Conservation (phyloP, 2,888 invertebrate genomes). For the Drosophila meridionalis region DNA sequence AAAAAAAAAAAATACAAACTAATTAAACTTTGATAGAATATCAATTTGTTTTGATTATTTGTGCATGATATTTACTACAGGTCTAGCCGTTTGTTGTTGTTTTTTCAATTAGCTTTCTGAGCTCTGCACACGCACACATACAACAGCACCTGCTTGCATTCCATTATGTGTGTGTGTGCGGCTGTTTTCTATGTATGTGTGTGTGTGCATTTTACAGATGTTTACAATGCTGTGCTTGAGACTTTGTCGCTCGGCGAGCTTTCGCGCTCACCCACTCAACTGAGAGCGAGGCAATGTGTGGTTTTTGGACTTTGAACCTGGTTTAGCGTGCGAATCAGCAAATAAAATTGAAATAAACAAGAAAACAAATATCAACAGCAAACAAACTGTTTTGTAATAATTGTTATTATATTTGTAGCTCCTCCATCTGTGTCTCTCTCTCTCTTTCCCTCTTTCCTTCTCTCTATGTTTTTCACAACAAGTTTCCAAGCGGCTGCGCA, state of each 20-base stretch:
- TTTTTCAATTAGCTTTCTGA: conserved; percentile 44
- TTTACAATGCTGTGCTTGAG: conserved; percentile 40
- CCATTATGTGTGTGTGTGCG: conserved; percentile 22
- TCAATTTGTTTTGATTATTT: conserved; percentile 19
- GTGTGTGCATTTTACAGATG: conserved; percentile 51
- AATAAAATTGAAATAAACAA: conserved; percentile 43
- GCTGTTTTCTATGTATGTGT: conserved; percentile 16
- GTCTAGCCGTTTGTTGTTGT: conserved; percentile 44
- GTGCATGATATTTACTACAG: conserved; percentile 41
- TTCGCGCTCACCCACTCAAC: conserved; percentile 53
- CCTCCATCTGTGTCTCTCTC: neutral
- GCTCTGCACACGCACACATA: conserved; percentile 26
- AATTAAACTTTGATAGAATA: conserved; percentile 20
- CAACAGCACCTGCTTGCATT: conserved; percentile 50
- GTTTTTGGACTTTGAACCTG: conserved; percentile 72
- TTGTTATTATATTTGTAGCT: conserved; percentile 28
- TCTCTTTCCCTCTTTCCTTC: conserved; percentile 13
- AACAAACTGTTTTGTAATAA: conserved; percentile 58
- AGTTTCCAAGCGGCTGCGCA: conserved; percentile 44
- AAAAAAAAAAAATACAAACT: conserved; percentile 3
- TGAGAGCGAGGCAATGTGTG: conserved; percentile 39
- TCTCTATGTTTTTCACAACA: conserved; percentile 52
- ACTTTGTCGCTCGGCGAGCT: conserved; percentile 34
- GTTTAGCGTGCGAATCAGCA: conserved; percentile 49
- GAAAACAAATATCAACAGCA: conserved; percentile 38